Evolutionary conservation across 2,888 invertebrate genomes (phyloP).

Genomic region (Diarsia dahlii): DNA sequence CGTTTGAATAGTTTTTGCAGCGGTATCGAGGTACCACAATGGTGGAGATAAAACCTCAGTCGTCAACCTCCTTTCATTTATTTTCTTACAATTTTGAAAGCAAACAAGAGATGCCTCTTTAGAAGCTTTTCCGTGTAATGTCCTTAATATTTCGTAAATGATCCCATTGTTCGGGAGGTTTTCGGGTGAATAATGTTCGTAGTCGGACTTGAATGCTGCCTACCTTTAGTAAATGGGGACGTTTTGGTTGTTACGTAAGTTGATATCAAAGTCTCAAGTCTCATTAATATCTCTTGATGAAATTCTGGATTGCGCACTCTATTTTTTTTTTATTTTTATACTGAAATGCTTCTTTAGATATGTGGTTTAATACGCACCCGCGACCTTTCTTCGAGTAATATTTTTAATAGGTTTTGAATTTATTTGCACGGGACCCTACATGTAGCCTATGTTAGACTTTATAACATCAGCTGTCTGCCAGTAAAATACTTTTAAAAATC

Average conservation of each 20-base stretch:
- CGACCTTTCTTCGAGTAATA: too few species aligned
- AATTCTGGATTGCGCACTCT: slow-evolving; percentile 29
- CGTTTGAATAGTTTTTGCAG: slow-evolving; percentile 80
- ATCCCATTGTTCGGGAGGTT: slow-evolving; percentile 70
- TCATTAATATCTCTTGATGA: slow-evolving; percentile 51
- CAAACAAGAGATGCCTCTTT: slow-evolving; percentile 72
- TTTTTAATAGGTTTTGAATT: too few species aligned
- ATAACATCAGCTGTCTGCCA: too few species aligned
- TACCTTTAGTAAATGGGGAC: slow-evolving; percentile 67
- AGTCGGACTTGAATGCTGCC: slow-evolving; percentile 65
- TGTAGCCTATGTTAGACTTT: too few species aligned
- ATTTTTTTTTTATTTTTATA: slow-evolving; percentile 2
- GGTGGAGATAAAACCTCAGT: slow-evolving; percentile 69
- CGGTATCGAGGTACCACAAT: slow-evolving; percentile 72
- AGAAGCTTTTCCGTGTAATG: slow-evolving; percentile 79
- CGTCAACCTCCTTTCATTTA: slow-evolving; percentile 59
- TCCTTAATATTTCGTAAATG: slow-evolving; percentile 80
- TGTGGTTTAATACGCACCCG: background rate
- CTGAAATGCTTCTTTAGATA: background rate
- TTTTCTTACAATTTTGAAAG: slow-evolving; percentile 66
- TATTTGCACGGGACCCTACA: too few species aligned
- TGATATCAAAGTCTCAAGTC: slow-evolving; percentile 54
- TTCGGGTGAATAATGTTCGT: slow-evolving; percentile 67
- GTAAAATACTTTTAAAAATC: too few species aligned
- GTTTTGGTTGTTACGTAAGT: slow-evolving; percentile 62